These are phyloP conservation scores for Gymnogyps californianus DNA, from an alignment of 2,113 vertebrate species.

Conservation along the genomic window DNA sequence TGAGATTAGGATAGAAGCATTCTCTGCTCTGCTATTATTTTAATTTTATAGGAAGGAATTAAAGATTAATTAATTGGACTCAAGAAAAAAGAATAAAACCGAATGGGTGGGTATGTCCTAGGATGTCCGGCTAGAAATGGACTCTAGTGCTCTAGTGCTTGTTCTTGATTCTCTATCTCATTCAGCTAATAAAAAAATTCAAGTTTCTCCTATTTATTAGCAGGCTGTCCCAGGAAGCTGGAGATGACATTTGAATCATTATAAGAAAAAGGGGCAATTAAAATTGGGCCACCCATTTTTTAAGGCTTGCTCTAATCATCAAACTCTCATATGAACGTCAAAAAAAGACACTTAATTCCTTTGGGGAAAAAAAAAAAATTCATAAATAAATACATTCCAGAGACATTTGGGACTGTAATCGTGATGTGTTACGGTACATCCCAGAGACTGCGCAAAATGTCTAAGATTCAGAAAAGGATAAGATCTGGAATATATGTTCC, in stretches of 20 bases:
- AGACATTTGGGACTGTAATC: not conserved
- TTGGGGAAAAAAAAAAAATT: accelerated
- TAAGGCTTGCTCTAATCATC: not conserved
- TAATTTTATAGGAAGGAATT: not conserved
- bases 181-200: accelerated
- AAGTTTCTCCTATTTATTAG: not conserved
- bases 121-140: not conserved
- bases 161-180: not conserved
- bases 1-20: not conserved
- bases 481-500: not conserved
- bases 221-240: accelerated
- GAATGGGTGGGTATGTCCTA: not conserved
- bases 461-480: not conserved
- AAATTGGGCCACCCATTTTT: not conserved
- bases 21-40: not conserved
- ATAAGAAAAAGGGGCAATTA: not conserved
- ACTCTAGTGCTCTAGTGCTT: not conserved
- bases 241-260: not conserved
- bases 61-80: not conserved
- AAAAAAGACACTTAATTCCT: accelerated
- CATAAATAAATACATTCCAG: not conserved
- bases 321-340: not conserved
- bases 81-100: not conserved
- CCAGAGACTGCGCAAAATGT: not conserved
- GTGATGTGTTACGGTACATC: not conserved